These are phyloP conservation scores for Daktulosphaira vitifoliae DNA, from an alignment of 1,140 invertebrate species.

Conservation along the genomic window DNA sequence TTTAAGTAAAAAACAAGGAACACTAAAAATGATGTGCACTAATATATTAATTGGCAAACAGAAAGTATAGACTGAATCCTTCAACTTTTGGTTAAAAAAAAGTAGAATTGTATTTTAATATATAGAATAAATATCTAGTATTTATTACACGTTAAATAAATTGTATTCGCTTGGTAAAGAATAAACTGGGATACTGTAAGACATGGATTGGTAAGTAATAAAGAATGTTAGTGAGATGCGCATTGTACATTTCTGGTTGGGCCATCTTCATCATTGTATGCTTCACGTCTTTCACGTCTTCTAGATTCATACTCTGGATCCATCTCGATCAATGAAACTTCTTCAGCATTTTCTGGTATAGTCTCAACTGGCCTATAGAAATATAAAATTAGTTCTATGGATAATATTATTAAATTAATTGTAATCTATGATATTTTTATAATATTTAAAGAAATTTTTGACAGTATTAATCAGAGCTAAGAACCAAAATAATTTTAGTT, in stretches of 20 bases:
- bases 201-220: slow-evolving; percentile 9
- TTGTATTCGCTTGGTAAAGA: slow-evolving; percentile 17
- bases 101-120: slow-evolving; percentile 9
- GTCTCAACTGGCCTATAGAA: slow-evolving; percentile 55
- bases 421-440: not conserved
- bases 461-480: too few relatives aligned
- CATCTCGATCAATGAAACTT: slow-evolving; percentile 62
- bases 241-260: slow-evolving; percentile 73
- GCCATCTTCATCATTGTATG: slow-evolving; percentile 69
- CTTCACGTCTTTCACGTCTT: slow-evolving; percentile 49
- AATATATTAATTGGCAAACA: slow-evolving; percentile 21
- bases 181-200: slow-evolving; percentile 2
- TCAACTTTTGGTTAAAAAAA: slow-evolving; percentile 13
- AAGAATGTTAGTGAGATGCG: slow-evolving; percentile 63
- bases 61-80: slow-evolving; percentile 6
- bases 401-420: not conserved
- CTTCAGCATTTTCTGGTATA: slow-evolving; percentile 76
- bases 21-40: slow-evolving; percentile 26
- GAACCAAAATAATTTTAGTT: not conserved
- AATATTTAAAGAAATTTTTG: not conserved
- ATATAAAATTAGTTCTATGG: slow-evolving; percentile 18
- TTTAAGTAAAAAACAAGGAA: slow-evolving; percentile 26
- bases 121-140: not conserved
- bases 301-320: slow-evolving; percentile 60
- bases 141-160: slow-evolving; percentile 21